phyloP scores from a whole-genome alignment of 1,140 invertebrate species.

The Apis cerana region DNA sequence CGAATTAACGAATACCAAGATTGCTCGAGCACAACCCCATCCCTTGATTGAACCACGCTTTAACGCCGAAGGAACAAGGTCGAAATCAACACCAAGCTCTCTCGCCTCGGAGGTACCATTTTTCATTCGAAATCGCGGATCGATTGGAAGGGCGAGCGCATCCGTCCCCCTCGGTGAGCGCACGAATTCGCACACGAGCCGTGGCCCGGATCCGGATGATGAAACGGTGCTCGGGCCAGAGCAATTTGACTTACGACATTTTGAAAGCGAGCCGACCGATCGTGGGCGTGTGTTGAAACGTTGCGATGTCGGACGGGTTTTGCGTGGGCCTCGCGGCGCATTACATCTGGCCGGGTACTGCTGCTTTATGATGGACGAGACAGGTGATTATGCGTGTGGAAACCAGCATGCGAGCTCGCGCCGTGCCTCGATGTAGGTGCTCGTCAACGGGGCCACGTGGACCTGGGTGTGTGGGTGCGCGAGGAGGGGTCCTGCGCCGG shows the following conservation, averaged over 20 bases:
- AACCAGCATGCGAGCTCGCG: slow-evolving; percentile 71
- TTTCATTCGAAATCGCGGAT: slow-evolving; percentile 6
- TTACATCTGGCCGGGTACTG: slow-evolving; percentile 75
- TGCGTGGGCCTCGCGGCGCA: slow-evolving; percentile 76
- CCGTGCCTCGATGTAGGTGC: slow-evolving; percentile 19
- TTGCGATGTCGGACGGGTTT: slow-evolving; percentile 77
- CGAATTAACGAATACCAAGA: too few relatives aligned
- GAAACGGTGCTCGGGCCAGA: slow-evolving; percentile 73
- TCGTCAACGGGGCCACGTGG: background rate
- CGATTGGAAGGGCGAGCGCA: background rate
- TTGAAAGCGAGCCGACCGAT: slow-evolving; percentile 78
- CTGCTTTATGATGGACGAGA: slow-evolving; percentile 79
- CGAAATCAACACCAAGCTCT: background rate
- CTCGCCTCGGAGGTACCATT: background rate
- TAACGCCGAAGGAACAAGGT: background rate
- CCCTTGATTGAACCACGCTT: too few relatives aligned
- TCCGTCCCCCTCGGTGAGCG: background rate
- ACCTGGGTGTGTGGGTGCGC: background rate
- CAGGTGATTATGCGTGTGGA: slow-evolving; percentile 80
- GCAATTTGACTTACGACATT: slow-evolving; percentile 80
- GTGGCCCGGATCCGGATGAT: slow-evolving; percentile 69
- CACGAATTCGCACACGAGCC: slow-evolving; percentile 12
- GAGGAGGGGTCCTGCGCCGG: background rate
- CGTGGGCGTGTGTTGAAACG: slow-evolving; percentile 80
- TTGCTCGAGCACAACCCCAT: too few relatives aligned